These are phyloP conservation scores for Ambastaia sidthimunki DNA, from an alignment of 2,797 vertebrate species.

Conservation along the genomic window DNA sequence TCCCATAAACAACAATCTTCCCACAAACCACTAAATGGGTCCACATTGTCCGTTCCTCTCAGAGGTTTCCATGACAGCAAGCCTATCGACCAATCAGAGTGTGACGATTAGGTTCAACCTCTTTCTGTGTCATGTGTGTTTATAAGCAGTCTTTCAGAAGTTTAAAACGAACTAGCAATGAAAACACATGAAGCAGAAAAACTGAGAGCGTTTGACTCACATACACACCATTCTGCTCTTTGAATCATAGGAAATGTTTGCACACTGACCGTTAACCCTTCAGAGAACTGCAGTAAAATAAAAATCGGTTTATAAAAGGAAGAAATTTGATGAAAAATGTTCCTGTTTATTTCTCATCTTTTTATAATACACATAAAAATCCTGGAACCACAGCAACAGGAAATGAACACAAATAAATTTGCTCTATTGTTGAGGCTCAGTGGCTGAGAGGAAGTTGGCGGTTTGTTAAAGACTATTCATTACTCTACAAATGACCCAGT, in stretches of 20 bases:
- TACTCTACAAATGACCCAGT: background rate
- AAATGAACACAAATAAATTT: background rate
- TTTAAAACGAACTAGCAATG: too few species aligned
- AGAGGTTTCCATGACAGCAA: constrained; percentile 27
- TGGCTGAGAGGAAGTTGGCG: background rate
- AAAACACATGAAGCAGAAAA: too few species aligned
- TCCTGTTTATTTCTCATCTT: background rate
- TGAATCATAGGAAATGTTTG: background rate
- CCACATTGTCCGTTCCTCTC: constrained; percentile 3
- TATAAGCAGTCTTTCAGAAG: too few species aligned
- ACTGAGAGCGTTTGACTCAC: background rate
- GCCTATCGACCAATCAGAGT: background rate
- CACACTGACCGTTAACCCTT: too few species aligned
- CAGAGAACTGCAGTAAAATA: too few species aligned
- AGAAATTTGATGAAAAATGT: background rate
- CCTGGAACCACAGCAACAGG: background rate
- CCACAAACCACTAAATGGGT: constrained; percentile 31
- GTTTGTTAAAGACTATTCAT: background rate
- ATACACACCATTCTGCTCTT: too few species aligned
- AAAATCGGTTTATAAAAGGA: too few species aligned
- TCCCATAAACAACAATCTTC: constrained; percentile 12
- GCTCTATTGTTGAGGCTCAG: background rate
- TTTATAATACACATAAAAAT: background rate
- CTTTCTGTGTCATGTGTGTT: background rate
- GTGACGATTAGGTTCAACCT: background rate